Evolutionary conservation across 2,888 invertebrate species (phyloP).

Genomic region (Cactoblastis cactorum): DNA sequence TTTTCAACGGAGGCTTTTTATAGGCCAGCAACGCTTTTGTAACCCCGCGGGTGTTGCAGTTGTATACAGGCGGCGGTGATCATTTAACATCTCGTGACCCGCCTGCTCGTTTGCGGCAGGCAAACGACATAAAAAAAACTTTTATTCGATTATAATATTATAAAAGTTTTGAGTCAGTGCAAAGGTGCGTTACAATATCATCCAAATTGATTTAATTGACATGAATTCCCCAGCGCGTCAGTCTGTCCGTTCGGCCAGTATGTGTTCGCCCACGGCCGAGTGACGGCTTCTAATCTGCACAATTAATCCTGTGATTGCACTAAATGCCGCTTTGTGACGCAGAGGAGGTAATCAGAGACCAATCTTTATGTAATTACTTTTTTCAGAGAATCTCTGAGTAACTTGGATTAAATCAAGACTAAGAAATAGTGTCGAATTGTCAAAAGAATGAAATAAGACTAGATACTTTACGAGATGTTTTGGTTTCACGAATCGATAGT

Average conservation of each 20-base stretch:
- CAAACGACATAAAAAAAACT: no score
- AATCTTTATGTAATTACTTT: background rate
- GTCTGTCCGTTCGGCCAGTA: background rate
- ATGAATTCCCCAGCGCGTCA: background rate
- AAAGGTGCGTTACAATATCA: background rate
- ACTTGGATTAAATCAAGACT: background rate
- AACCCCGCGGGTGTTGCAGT: no score
- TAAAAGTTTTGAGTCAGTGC: no score
- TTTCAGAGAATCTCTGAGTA: background rate
- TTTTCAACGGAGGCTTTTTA: no score
- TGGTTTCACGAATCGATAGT: no score
- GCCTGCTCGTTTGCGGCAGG: no score
- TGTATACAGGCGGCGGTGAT: no score
- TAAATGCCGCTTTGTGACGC: conserved; percentile 12
- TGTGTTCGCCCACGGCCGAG: background rate
- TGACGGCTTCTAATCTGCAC: conserved; percentile 12
- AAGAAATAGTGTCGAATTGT: background rate
- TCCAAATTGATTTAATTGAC: conserved; percentile 23
- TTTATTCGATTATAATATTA: no score
- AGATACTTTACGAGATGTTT: no score
- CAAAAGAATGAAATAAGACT: no score
- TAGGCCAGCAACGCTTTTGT: no score
- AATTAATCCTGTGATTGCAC: conserved; percentile 15
- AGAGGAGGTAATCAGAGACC: background rate
- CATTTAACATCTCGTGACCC: no score